A percentile compares a stretch with the other conserved stretches of the same genome.
Conservation (phyloP, 2,797 vertebrate species). For the Tapirus indicus region DNA sequence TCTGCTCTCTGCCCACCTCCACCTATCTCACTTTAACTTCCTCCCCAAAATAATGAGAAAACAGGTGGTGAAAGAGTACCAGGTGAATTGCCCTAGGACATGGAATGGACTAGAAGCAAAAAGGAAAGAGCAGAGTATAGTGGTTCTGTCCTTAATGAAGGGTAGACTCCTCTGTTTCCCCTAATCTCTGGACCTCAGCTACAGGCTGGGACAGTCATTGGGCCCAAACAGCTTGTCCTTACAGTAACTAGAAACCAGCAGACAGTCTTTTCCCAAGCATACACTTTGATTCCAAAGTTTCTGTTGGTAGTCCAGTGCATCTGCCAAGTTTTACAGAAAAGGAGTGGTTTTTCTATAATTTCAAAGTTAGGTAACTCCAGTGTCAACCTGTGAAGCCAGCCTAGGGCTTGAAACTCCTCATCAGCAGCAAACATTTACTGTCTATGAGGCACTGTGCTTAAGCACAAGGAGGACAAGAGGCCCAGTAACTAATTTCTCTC, state of each 20-base stretch:
- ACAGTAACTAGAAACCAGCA: neutral
- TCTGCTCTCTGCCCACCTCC: constrained; percentile 10
- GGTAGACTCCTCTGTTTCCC: neutral
- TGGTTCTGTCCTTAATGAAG: constrained; percentile 52
- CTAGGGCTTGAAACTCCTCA: neutral
- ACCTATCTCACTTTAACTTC: constrained; percentile 39
- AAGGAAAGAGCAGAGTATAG: neutral
- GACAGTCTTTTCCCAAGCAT: neutral
- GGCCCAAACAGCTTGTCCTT: neutral
- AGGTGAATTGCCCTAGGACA: constrained; percentile 63
- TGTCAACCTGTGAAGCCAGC: neutral
- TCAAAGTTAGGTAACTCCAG: neutral
- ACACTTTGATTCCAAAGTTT: constrained; percentile 33
- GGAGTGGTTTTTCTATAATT: constrained; percentile 48
- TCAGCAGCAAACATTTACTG: neutral
- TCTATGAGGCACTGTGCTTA: neutral
- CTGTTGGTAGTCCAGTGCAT: neutral
- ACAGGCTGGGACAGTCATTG: neutral
- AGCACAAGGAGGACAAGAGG: neutral
- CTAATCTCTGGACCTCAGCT: constrained; percentile 31
- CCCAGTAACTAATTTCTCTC: neutral
- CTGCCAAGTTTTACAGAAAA: constrained; percentile 33
- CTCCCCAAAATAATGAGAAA: constrained; percentile 65
- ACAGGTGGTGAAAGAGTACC: constrained; percentile 58
- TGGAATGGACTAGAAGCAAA: constrained; percentile 27